Evolutionary conservation across 1,140 invertebrate genomes (phyloP).

Genomic region (Euura lappo): DNA sequence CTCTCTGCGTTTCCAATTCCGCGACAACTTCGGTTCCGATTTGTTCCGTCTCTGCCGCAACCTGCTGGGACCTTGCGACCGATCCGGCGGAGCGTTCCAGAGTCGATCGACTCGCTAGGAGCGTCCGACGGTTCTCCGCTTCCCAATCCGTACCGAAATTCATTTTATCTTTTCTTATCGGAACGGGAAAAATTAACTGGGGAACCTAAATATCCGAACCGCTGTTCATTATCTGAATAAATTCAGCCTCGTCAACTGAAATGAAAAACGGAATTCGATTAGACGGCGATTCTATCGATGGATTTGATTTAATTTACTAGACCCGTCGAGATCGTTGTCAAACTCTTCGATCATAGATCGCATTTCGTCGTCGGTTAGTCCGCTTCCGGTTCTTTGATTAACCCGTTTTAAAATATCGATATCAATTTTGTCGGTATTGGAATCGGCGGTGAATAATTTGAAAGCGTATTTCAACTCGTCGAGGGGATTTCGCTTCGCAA

Average conservation of each 20-base stretch:
- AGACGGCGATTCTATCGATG: background rate
- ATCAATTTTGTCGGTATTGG: slow-evolving; percentile 23
- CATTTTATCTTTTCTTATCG: slow-evolving; percentile 37
- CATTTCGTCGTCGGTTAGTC: slow-evolving; percentile 34
- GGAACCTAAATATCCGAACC: background rate
- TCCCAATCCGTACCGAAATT: slow-evolving; percentile 58
- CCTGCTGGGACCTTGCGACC: slow-evolving; percentile 71
- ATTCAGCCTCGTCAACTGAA: slow-evolving; percentile 35
- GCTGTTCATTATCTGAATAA: slow-evolving; percentile 19
- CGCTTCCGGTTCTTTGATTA: slow-evolving; percentile 22
- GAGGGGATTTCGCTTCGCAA: slow-evolving; percentile 24
- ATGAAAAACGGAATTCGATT: slow-evolving; percentile 13
- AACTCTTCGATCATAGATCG: slow-evolving; percentile 38
- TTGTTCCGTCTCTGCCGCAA: slow-evolving; percentile 80
- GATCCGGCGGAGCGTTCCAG: slow-evolving; percentile 71
- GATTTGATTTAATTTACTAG: slow-evolving; percentile 24
- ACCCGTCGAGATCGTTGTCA: slow-evolving; percentile 32
- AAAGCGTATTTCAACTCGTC: slow-evolving; percentile 33
- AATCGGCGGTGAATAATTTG: slow-evolving; percentile 29
- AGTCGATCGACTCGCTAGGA: slow-evolving; percentile 65
- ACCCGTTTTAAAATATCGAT: slow-evolving; percentile 27
- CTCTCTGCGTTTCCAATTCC: slow-evolving; percentile 70
- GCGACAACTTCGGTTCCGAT: slow-evolving; percentile 78
- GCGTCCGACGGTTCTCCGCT: slow-evolving; percentile 58
- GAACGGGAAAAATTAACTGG: background rate